Evolutionary conservation across 2,888 invertebrate genomes (phyloP), one percentile per base, ranked within the genome.

Genomic region (Schizotus pectinicornis): DNA sequence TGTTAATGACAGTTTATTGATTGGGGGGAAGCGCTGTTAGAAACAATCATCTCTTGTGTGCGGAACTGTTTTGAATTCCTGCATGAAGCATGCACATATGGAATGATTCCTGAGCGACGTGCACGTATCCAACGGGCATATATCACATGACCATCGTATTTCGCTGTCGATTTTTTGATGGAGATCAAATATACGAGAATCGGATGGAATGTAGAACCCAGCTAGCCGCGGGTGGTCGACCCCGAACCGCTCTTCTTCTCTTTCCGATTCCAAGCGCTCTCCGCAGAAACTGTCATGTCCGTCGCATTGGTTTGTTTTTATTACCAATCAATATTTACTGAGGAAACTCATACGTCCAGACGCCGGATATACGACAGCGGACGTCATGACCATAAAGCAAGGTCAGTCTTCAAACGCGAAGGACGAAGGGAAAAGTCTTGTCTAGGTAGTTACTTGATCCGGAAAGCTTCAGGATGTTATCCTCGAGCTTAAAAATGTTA

Each of bases 151-250:
- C 63, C 59, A 59, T 53, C 56, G 62, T 43, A 41, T 46, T 54
- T 53, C 32, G 38, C 46, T 58, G 58, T 63, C 62, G 62, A 63
- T 64, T 68, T 67, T 67, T 64, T 65, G 64, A 69, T 63, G 59
- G 22, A 62, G 66, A 69, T 71, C 65, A 64, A 64, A 58, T 67
- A 68, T 65, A 68, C 63, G 67, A 67, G 69, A 68, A 68, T 67
- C 64, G 57, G 61, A 64, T 69, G 71, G 69, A 72, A 73, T 72
- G 71, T 63, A 62, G 64, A 63, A 68, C 67, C 63, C 50, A 58
- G 56, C 57, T 54, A 57, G 58, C 68, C 67, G 63, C 69, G 65
- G 72, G 73, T 70, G 67, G 67, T 68, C 65, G 59, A 54, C 33
- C 56, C 63, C 48, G 48, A 35, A 41, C 45, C 57, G 37, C 38